These are phyloP conservation scores for Trachelus iudaicus DNA, from an alignment of 2,888 invertebrate genomes.

Conservation along the genomic window DNA sequence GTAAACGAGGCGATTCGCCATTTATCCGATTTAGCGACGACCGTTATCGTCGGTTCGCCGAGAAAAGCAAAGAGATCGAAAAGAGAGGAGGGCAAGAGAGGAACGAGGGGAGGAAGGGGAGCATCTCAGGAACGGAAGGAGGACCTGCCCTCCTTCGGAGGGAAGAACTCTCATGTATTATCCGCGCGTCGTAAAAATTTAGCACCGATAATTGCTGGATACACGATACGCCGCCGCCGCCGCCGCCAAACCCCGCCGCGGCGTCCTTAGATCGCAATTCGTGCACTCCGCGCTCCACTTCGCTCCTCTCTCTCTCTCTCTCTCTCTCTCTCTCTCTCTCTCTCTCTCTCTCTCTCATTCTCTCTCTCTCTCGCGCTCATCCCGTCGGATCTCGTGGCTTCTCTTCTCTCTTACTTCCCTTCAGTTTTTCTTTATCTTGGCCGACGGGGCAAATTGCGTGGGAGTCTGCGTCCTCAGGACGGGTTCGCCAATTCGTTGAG, in stretches of 20 bases:
- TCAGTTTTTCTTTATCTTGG: too few relatives aligned
- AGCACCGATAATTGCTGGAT: slow-evolving; percentile 49
- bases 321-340: neutral
- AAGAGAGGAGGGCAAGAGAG: too few relatives aligned
- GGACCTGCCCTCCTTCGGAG: neutral
- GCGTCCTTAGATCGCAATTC: too few relatives aligned
- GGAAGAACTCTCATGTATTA: slow-evolving; percentile 22
- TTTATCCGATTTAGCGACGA: neutral
- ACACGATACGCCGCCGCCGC: slow-evolving; percentile 18
- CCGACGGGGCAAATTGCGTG: too few relatives aligned
- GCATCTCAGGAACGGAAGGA: neutral
- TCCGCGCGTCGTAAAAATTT: slow-evolving; percentile 43
- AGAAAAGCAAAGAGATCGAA: too few relatives aligned
- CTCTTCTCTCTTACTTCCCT: too few relatives aligned
- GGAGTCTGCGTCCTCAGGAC: neutral
- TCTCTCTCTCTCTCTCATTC: neutral
- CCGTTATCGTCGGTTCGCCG: slow-evolving; percentile 12
- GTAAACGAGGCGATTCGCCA: slow-evolving; percentile 12
- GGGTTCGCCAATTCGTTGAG: neutral
- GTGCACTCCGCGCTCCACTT: too few relatives aligned
- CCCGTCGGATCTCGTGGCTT: too few relatives aligned
- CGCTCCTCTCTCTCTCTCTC: too few relatives aligned
- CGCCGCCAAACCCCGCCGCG: neutral
- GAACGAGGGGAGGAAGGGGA: neutral
- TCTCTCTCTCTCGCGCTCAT: neutral